phyloP scores from a whole-genome alignment of 2,113 vertebrate genomes.

The Macrotis lagotis region DNA sequence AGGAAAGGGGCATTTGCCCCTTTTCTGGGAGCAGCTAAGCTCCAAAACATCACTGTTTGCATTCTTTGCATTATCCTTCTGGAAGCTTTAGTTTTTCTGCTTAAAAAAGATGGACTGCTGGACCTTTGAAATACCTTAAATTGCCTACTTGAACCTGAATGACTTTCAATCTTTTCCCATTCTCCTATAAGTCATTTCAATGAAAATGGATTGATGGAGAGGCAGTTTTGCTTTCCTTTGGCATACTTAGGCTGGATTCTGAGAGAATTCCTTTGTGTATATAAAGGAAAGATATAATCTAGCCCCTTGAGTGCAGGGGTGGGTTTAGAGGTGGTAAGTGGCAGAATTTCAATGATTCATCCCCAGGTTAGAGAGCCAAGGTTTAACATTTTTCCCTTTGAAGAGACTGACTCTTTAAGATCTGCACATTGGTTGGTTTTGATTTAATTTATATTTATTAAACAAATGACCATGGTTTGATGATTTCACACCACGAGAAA shows the following conservation, averaged over 20 bases:
- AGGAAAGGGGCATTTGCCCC: background rate
- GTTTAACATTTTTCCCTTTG: background rate
- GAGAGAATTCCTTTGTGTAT: background rate
- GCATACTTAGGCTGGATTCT: background rate
- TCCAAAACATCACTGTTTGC: background rate
- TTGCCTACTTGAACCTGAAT: conserved; percentile 15
- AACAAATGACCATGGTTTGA: background rate
- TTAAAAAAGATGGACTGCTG: background rate
- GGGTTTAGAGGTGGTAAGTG: background rate
- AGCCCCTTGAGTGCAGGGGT: background rate
- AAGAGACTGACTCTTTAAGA: conserved; percentile 1
- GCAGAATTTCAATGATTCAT: conserved; percentile 26
- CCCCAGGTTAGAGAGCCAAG: background rate
- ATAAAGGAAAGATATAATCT: background rate
- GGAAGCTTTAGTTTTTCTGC: conserved; percentile 1
- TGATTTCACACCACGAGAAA: background rate
- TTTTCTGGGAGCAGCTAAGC: background rate
- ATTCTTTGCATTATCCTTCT: background rate
- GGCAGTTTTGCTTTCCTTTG: background rate
- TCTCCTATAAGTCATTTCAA: conserved; percentile 6
- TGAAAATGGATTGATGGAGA: background rate
- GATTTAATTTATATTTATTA: conserved; percentile 29
- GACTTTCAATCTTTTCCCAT: background rate
- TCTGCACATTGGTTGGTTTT: conserved; percentile 2
- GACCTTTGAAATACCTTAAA: background rate